Evolutionary conservation across 2,797 vertebrate species (phyloP).

Genomic region (Cheracebus regulus): DNA sequence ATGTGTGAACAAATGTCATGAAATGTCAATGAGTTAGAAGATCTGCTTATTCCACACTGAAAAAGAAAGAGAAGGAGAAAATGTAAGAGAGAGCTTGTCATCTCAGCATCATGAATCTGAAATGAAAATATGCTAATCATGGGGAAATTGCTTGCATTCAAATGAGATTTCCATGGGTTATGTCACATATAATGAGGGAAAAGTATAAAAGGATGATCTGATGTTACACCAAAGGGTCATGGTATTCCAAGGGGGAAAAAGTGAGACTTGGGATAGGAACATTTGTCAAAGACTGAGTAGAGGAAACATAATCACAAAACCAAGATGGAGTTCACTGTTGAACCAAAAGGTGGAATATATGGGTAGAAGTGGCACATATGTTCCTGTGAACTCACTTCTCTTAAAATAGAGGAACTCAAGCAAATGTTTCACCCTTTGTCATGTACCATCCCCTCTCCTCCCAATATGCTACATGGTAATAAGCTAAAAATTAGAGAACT

Average conservation of each 20-base stretch:
- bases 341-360: not conserved
- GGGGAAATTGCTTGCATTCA: not conserved
- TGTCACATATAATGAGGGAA: not conserved
- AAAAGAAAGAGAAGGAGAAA: not conserved
- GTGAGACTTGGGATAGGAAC: not conserved
- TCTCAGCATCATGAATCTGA: not conserved
- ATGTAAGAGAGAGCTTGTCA: not conserved
- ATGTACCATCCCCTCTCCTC: not conserved
- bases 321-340: not conserved
- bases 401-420: not conserved
- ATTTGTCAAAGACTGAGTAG: not conserved
- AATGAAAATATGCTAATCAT: not conserved
- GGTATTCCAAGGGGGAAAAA: accelerated
- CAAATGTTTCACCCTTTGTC: not conserved
- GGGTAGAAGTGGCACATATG: not conserved
- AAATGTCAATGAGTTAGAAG: not conserved
- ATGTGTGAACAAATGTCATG: not conserved
- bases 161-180: not conserved
- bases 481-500: not conserved
- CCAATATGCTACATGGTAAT: not conserved
- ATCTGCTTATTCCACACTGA: not conserved
- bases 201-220: not conserved
- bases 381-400: not conserved
- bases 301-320: not conserved
- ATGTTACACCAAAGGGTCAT: accelerated